These are phyloP conservation scores for Rafetus swinhoei DNA, from an alignment of 2,113 vertebrate species.

Conservation along the genomic window DNA sequence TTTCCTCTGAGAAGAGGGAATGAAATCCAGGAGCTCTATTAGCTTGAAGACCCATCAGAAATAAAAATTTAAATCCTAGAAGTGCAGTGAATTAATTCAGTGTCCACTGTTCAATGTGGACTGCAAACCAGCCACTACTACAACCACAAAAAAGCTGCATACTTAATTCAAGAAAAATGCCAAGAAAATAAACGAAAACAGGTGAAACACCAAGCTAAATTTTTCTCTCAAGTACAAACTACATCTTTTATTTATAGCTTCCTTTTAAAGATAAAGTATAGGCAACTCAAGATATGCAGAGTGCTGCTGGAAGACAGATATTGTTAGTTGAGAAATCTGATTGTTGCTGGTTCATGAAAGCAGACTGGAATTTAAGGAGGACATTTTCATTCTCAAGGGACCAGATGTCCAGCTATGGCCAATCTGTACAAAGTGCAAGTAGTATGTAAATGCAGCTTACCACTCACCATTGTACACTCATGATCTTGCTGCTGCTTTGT, in stretches of 20 bases:
- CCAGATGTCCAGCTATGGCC: rapidly evolving
- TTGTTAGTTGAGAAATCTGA: background rate
- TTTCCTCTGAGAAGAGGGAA: background rate
- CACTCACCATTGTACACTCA: background rate
- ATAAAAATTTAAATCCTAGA: background rate
- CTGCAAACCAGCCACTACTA: background rate
- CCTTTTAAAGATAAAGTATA: background rate
- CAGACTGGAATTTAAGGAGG: background rate
- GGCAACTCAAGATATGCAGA: background rate
- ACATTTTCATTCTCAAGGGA: background rate
- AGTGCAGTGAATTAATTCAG: constrained; percentile 1
- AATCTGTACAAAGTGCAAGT: background rate
- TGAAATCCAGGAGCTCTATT: background rate
- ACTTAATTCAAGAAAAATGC: background rate
- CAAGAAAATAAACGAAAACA: background rate
- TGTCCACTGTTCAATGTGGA: background rate
- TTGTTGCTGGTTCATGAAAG: background rate
- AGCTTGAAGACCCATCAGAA: background rate
- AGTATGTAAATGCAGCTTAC: background rate
- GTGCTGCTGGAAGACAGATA: background rate
- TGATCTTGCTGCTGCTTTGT: background rate
- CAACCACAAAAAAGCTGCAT: background rate
- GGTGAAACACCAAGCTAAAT: background rate
- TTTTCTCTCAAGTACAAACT: background rate
- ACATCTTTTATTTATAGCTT: background rate